Conservation (phyloP, 2,797 vertebrate genomes). For the Melopsittacus undulatus region DNA sequence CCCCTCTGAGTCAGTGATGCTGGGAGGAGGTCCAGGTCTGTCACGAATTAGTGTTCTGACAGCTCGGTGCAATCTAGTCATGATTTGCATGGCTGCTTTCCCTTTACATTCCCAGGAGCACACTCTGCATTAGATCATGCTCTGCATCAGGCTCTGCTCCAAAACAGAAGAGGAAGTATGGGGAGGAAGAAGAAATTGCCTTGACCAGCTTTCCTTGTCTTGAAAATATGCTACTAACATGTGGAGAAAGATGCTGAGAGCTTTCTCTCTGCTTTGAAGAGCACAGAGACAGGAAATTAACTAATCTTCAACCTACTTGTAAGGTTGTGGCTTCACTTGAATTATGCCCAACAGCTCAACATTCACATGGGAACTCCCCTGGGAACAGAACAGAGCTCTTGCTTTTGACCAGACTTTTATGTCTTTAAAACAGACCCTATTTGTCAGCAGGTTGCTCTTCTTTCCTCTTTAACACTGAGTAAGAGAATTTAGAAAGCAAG, state of each 20-base stretch:
- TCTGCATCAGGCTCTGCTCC: constrained; percentile 38
- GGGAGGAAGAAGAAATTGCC: background rate
- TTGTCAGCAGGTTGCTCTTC: background rate
- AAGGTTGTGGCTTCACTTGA: background rate
- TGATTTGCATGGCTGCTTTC: constrained; percentile 38
- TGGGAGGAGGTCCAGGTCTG: background rate
- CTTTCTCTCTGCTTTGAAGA: constrained; percentile 7
- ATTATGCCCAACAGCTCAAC: background rate
- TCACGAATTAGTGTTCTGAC: constrained; percentile 1
- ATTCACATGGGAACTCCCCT: background rate
- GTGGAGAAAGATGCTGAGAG: background rate
- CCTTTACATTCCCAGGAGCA: constrained; percentile 28
- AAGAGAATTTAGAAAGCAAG: background rate
- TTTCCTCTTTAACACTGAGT: background rate
- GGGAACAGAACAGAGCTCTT: background rate
- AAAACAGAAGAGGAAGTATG: background rate
- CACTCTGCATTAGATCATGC: constrained; percentile 20
- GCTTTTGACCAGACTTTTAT: background rate
- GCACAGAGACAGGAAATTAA: background rate
- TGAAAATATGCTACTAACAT: background rate
- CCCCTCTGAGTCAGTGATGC: background rate
- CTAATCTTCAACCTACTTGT: background rate
- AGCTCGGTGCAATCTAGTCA: constrained; percentile 8
- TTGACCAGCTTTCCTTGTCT: background rate
- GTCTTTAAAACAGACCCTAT: background rate